Evolutionary conservation across 2,113 vertebrate genomes (phyloP), one percentile per base, ranked within the genome.

Genomic region (Bombycilla garrulus): DNA sequence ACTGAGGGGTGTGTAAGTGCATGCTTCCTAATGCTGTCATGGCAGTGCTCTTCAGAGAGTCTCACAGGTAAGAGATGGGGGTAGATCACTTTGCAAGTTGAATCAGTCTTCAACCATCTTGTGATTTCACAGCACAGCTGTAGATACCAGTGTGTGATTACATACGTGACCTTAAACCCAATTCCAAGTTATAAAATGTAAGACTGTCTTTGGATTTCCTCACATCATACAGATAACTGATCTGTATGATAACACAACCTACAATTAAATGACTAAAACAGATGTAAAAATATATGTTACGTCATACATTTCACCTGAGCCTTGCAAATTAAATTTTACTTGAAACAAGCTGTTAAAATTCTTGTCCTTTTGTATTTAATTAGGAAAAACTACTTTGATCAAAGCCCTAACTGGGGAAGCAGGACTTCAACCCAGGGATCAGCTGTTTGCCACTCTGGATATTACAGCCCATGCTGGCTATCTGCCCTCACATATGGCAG

Each of bases 351-450:
- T 60, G 28, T 62, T 88, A 48, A 61, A 78, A 72, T 87, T 87
- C 48, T 51, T 79, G 29, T 51, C 9, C 9, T 83, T 88, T 71
- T 77, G 56, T 85, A n/a, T 91, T 77, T 31, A 54, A 29, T 65
- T 97, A 99, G 99, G 99, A 24, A 99, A 99, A 94, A 99, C 99
- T 2, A 99, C 99, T 5, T 95, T 99, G 83, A 99, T 99, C 96
- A 99, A 98, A 97, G 98, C 99, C 3, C 97, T 99, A 91, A 99
- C 99, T 0, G 98, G 99, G 0, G 99, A 99, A 81, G 29, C 60
- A 3, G 92, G 83, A 23, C 85, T 98, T 9, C 98, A 98, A 70
- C 99, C 99, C 8, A 98, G 97, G 71, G 98, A 99, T 94, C 98
- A 98, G 94, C 98, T 99, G 11, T 99, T 99, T 36, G 98, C 99